Evolutionary conservation across 1,140 invertebrate genomes (phyloP), one percentile per base, ranked within the genome.

Genomic region (Drosophila ficusphila): DNA sequence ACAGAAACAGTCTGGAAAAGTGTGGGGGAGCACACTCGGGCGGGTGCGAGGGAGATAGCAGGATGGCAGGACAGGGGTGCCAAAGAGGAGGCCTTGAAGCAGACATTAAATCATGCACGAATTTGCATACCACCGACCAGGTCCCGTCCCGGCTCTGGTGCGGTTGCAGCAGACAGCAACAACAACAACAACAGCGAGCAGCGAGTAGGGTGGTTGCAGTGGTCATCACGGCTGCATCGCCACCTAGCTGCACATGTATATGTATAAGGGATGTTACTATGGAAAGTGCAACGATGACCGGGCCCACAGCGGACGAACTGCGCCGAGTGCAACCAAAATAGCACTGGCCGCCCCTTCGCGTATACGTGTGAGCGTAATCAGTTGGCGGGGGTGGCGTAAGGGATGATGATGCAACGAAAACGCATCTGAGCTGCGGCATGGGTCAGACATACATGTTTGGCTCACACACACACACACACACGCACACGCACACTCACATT

Each of bases 181-280:
- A n/a, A n/a, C n/a, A n/a, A n/a, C n/a, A n/a, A n/a, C n/a, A n/a
- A n/a, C n/a, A 49, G 9, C 21, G 11, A 14, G 36, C 33, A 21
- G 39, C 8, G 25, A 2, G 12, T 1, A 11, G 58, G 58, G 11
- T 67, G 51, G 68, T 82, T 64, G 57, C 53, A 62, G 39, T 53
- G 71, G 58, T 60, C 41, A 71, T 49, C 51, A 53, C 29, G n/a
- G 29, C 21, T 23, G 52, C 48, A 31, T 9, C 23, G 56, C 62
- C 18, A 58, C 51, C 65, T n/a, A n/a, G n/a, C n/a, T n/a, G n/a
- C n/a, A n/a, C n/a, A n/a, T n/a, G n/a, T n/a, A n/a, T n/a, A n/a
- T n/a, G 73, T 72, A 85, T 85, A 85, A 86, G 79, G 79, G 79
- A 69, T 85, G 79, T 76, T 76, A 76, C 79, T 83, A 57, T 53